Evolutionary conservation across 2,888 invertebrate species (phyloP).

Genomic region (Drosophila greeni): DNA sequence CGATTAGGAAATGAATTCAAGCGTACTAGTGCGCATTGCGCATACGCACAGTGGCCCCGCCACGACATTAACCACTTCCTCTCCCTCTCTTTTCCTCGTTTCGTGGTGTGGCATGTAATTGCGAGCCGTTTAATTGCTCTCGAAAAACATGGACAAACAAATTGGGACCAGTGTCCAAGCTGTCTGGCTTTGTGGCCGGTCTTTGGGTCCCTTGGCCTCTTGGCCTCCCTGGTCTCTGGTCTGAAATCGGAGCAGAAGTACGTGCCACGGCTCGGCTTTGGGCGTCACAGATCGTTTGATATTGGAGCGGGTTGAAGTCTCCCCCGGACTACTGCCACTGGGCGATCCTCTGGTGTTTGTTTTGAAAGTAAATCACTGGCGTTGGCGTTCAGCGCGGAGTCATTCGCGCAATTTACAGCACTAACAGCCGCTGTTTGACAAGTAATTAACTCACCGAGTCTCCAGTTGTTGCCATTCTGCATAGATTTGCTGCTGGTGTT

Average conservation of each 20-base stretch:
- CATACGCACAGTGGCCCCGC: slow-evolving; percentile 43
- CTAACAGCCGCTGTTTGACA: slow-evolving; percentile 66
- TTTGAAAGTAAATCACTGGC: slow-evolving; percentile 67
- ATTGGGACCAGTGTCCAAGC: slow-evolving; percentile 29
- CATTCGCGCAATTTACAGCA: slow-evolving; percentile 68
- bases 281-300: slow-evolving; percentile 68
- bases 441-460: slow-evolving; percentile 64
- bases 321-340: slow-evolving; percentile 1
- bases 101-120: slow-evolving; percentile 46
- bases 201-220: slow-evolving; percentile 12
- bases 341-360: slow-evolving; percentile 50
- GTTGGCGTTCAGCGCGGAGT: slow-evolving; percentile 47
- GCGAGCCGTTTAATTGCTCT: slow-evolving; percentile 54
- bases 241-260: slow-evolving; percentile 52
- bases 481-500: slow-evolving; percentile 6
- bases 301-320: slow-evolving; percentile 48
- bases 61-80: slow-evolving; percentile 14
- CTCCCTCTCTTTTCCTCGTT: neutral
- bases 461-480: slow-evolving; percentile 29
- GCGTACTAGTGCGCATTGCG: slow-evolving; percentile 37
- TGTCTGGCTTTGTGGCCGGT: slow-evolving; percentile 23
- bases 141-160: slow-evolving; percentile 43
- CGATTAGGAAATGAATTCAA: slow-evolving; percentile 16
- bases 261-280: slow-evolving; percentile 59
- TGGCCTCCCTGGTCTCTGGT: slow-evolving; percentile 1